Percentiles rank a stretch among this genome's conserved stretches.
phyloP scores from a whole-genome alignment of 37 sponge, comb jelly and placozoan species.

The Aphrocallistes beatrix region DNA sequence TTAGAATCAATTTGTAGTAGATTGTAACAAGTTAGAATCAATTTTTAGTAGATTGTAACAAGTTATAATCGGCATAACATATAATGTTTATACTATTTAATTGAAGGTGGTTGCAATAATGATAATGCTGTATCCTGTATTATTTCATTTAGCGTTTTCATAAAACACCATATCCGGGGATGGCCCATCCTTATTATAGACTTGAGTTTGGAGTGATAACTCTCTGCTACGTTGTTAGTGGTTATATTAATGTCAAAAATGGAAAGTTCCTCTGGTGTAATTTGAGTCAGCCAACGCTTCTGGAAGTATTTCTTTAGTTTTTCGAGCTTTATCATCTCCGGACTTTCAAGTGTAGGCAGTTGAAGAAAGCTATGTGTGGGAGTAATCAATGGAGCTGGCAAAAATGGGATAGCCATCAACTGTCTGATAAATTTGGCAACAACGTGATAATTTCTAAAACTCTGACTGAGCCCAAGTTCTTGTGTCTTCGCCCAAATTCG shows the following conservation, averaged over 20 bases:
- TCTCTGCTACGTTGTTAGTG: background rate
- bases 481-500: background rate
- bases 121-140: no score
- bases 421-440: background rate
- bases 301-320: background rate
- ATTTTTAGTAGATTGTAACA: no score
- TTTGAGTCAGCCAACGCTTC: background rate
- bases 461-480: background rate
- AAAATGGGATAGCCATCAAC: slow-evolving; percentile 2
- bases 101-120: no score
- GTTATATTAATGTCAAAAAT: background rate
- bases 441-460: background rate
- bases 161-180: background rate
- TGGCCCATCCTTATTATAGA: background rate
- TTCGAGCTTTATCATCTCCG: background rate
- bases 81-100: no score
- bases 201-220: slow-evolving; percentile 3
- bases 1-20: no score
- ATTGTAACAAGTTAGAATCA: no score
- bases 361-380: background rate
- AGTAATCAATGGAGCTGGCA: background rate
- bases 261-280: background rate
- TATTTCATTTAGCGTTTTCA: no score
- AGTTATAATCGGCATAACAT: no score
- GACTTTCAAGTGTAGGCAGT: background rate